phyloP scores from a whole-genome alignment of 2,113 vertebrate species.

The Neogobius melanostomus region DNA sequence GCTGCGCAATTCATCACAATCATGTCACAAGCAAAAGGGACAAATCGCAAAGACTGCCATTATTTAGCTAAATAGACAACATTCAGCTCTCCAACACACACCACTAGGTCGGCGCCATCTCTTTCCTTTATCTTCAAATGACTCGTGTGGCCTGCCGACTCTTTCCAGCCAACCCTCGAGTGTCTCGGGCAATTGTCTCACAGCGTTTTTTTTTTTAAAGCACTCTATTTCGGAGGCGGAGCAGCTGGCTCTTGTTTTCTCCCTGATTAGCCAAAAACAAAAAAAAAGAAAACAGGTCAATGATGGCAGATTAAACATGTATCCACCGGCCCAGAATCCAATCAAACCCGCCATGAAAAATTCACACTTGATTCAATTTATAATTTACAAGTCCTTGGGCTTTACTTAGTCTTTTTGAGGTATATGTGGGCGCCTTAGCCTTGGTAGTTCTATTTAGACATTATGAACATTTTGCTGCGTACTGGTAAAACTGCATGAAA shows the following conservation, averaged over 20 bases:
- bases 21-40: no score
- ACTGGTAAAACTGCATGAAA: no score
- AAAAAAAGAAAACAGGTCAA: conserved; percentile 3
- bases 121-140: background rate
- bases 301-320: conserved; percentile 64
- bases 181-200: conserved; percentile 52
- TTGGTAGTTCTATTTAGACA: no score
- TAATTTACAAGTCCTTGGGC: no score
- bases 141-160: conserved; percentile 25
- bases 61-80: no score
- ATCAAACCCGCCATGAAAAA: conserved; percentile 69
- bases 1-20: no score
- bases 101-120: background rate
- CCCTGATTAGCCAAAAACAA: conserved; percentile 31
- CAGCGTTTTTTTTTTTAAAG: conserved; percentile 43
- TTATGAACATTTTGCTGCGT: no score
- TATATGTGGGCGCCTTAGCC: no score
- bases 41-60: no score
- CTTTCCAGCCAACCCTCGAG: conserved; percentile 27
- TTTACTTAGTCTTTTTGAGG: no score
- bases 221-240: conserved; percentile 40
- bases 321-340: conserved; percentile 61
- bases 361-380: conserved; percentile 25
- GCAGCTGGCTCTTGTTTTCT: conserved; percentile 54
- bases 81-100: background rate